Base-by-base conservation (phyloP, 2,113 vertebrate species). In the Pelmatolapia mariae region DNA sequence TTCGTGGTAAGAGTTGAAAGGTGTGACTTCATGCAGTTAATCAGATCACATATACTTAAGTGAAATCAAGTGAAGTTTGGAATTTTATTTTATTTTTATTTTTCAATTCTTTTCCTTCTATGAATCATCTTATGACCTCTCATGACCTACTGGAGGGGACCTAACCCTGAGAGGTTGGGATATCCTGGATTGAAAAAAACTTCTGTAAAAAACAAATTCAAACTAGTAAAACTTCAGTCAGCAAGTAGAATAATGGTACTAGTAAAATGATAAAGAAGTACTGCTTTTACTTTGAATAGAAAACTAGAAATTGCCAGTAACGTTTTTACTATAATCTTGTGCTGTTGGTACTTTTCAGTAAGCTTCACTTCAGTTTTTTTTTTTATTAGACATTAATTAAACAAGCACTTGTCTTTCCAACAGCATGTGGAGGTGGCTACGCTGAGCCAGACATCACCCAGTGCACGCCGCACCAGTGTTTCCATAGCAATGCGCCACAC, bases 381-480 rank as follows among this genome's bases (percentile, higher is more conserved):
- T 66, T 13, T 0, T 1, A 47, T 29, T 45, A 31, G 16, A 47
- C 24, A 26, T 2, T 0, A 52, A 33, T 53, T 12, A 1, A 73
- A 40, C 19, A 5, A 81, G 26, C 13, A 3, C 18, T n/a, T 33
- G 3, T 84, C 29, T 86, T 5, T 79, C 54, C 31, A 4, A 10
- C 93, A 98, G 97, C 93, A 1, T 97, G 96, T 29, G 97, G 97
- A 0, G 97, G 97, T 1, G 97, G 97, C 36, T 98, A 98, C 3
- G 97, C 97, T 0, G 97, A 98, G 92, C 97, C 97, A 0, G 97
- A 97, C 54, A 52, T 98, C 68, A 98, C 97, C 68, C 97, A 97
- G 91, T 97, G 97, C 91, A 97, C 97, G 1, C 97, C 97, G 0
- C 97, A 97, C 84, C 97, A 97, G 94, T 94, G 96, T 38, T 97